These are phyloP conservation scores for Lasioglossum albipes DNA, from an alignment of 1,140 invertebrate genomes.

Conservation along the genomic window DNA sequence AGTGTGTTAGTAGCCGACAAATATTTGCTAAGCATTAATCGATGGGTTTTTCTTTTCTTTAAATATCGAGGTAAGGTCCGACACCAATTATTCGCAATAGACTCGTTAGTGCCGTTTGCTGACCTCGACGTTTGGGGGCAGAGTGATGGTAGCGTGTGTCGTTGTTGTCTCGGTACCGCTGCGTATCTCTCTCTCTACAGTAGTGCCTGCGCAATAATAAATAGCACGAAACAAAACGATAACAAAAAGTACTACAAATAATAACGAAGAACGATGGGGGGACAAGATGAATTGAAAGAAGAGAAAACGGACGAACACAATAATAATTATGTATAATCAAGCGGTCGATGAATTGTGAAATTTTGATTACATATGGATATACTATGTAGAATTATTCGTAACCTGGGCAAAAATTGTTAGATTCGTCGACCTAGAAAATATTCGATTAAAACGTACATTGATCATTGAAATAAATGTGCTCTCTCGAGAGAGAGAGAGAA, in stretches of 20 bases:
- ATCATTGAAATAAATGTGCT: neutral
- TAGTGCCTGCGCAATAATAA: conserved; percentile 74
- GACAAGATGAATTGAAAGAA: conserved; percentile 1
- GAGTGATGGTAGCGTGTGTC: conserved; percentile 78
- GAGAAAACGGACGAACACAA: conserved; percentile 36
- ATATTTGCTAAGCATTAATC: conserved; percentile 44
- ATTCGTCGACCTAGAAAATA: conserved; percentile 41
- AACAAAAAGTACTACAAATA: conserved; percentile 61
- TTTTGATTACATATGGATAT: neutral
- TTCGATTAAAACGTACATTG: conserved; percentile 15
- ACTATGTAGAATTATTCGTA: conserved; percentile 31
- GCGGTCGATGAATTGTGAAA: neutral
- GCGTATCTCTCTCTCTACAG: conserved; percentile 77
- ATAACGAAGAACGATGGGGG: conserved; percentile 19
- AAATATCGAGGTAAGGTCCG: conserved; percentile 56
- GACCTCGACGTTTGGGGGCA: conserved; percentile 78
- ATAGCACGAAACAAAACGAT: conserved; percentile 56
- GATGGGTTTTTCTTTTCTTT: neutral
- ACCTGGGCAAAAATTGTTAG: conserved; percentile 29
- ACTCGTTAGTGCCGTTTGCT: conserved; percentile 68
- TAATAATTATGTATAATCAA: conserved; percentile 24
- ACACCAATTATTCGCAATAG: conserved; percentile 57
- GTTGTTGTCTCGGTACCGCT: conserved; percentile 78
- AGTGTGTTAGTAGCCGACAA: conserved; percentile 38
- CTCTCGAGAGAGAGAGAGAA: neutral